Base-by-base conservation (phyloP, 2,113 vertebrate genomes). In the Epinephelus fuscoguttatus region DNA sequence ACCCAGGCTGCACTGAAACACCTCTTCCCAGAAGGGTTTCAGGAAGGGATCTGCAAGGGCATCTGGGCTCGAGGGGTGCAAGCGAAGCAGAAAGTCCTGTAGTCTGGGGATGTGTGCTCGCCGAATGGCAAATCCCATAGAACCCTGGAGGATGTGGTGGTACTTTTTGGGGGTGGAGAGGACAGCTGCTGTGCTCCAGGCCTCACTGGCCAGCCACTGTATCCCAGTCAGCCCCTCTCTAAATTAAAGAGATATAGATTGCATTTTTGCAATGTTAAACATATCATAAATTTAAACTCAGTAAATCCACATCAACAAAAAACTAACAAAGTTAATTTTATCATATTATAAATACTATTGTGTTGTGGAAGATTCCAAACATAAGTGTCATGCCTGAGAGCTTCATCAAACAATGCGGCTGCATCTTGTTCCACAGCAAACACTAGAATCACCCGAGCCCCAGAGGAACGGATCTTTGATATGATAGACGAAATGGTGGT, bases 161-260 rank as follows among this genome's bases (percentile, higher is more conserved):
- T 94, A 95, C 68, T 90, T 93, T 76, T 74, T 80, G 2, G 93
- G 93, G 6, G 79, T 90, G 37, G 95, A 94, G 72, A 96, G 93
- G 40, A 96, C 72, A 0, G 95, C 89, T 8, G 95, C 95, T 10
- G 96, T 96, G 83, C 94, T 95, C 96, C 96, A 96, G 23, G 96
- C 95, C 79, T 96, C 95, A 37, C 95, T 96, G 30, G 95, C 95
- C 47, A 96, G 75, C 96, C 96, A 96, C 70, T 96, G 95, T 40
- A 95, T 94, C 8, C 94, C 95, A 40, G 90, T 93, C 55, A 96
- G 91, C 18, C 90, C 94, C 59, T 91, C 80, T 69, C 93, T 94
- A 66, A 59, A 80, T 73, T 47, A 19, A 84, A 71, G 5, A 76
- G 11, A 78, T 40, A 66, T 2, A 33, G 18, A 61, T 66, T 18